Conservation (phyloP, 2,888 invertebrate genomes). For the Silvanus unidentatus region DNA sequence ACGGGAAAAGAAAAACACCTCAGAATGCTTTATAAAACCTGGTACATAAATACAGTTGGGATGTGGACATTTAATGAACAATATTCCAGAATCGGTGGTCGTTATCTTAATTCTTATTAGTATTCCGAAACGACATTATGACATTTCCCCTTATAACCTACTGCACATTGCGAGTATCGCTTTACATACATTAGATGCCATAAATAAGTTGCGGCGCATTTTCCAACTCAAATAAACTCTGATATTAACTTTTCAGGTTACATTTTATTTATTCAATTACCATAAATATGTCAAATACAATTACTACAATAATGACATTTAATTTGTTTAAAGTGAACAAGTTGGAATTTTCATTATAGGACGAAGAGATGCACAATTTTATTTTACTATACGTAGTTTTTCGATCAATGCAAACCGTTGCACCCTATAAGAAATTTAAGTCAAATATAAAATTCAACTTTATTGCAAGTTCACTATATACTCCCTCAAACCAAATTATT, state of each 20-base stretch:
- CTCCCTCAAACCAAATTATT: no score
- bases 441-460: no score
- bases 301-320: slow-evolving; percentile 40
- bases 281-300: slow-evolving; percentile 44
- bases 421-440: no score
- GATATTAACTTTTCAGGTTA: slow-evolving; percentile 43
- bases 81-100: slow-evolving; percentile 15
- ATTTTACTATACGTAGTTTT: no score
- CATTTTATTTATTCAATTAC: slow-evolving; percentile 46
- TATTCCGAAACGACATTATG: slow-evolving; percentile 18
- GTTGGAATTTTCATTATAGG: slow-evolving; percentile 33
- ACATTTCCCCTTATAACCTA: slow-evolving; percentile 18
- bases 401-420: no score
- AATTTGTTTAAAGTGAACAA: slow-evolving; percentile 41
- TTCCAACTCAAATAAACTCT: slow-evolving; percentile 38
- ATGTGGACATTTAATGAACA: slow-evolving; percentile 14
- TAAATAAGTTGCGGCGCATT: slow-evolving; percentile 38
- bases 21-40: no score
- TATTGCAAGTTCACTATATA: no score
- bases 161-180: slow-evolving; percentile 34
- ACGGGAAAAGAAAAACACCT: no score
- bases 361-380: no score
- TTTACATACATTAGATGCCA: slow-evolving; percentile 44
- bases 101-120: slow-evolving; percentile 24
- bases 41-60: slow-evolving; percentile 11